Conservation (phyloP, 2,113 vertebrate species). For the Cricetomys ansorgei region DNA sequence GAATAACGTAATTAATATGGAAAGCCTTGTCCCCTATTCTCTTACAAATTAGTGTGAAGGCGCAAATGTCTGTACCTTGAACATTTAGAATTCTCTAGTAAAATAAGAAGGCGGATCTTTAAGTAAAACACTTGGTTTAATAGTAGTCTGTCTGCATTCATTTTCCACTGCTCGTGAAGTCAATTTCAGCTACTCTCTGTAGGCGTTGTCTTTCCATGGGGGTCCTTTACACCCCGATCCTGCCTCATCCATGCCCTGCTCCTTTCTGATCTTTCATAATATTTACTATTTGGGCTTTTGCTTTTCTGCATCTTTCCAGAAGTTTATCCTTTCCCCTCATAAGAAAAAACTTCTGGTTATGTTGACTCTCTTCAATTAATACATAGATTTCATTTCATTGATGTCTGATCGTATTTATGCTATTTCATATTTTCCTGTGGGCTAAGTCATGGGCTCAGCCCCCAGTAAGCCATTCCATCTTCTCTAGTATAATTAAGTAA, state of each 20-base stretch:
- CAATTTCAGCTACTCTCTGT: neutral
- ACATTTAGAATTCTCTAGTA: neutral
- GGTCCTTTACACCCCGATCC: neutral
- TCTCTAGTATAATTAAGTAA: neutral
- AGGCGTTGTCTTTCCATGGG: neutral
- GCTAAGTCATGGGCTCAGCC: no score
- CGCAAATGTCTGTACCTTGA: neutral
- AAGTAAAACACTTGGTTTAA: neutral
- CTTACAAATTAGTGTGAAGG: neutral
- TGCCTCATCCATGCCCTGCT: neutral
- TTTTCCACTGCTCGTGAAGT: neutral
- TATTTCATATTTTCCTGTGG: neutral
- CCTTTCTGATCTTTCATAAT: neutral
- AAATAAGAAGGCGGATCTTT: neutral
- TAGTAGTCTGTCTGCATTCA: neutral
- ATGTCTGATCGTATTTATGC: neutral
- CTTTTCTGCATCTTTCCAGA: neutral
- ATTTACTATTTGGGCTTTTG: neutral
- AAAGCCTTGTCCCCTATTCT: neutral
- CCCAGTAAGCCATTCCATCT: neutral
- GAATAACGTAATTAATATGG: neutral
- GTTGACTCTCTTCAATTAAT: neutral
- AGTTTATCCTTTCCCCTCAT: neutral
- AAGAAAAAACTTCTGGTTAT: neutral
- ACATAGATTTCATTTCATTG: neutral